These are phyloP conservation scores for Motacilla tschutschensis DNA, from an alignment of 2,113 vertebrate genomes.

Conservation along the genomic window DNA sequence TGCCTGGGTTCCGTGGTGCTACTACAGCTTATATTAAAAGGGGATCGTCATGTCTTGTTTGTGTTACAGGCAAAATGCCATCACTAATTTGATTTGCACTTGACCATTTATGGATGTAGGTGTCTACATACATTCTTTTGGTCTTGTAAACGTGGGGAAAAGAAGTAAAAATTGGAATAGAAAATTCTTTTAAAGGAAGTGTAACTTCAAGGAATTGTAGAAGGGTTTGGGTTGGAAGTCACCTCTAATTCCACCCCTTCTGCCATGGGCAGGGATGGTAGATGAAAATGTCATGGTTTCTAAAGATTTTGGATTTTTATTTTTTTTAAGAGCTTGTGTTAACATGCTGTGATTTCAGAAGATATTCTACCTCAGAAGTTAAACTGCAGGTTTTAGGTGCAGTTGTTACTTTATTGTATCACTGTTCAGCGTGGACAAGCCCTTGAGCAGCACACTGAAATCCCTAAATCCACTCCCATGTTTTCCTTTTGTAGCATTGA, in stretches of 20 bases:
- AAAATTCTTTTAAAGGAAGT: not conserved
- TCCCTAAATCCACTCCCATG: not conserved
- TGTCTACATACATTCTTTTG: not conserved
- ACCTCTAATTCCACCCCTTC: not conserved
- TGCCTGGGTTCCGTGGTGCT: not conserved
- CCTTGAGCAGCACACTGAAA: not conserved
- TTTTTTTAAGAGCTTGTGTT: not conserved
- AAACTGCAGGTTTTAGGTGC: not conserved
- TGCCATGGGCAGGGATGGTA: not conserved
- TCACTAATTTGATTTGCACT: not conserved
- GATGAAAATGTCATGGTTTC: not conserved
- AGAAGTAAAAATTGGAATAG: not conserved
- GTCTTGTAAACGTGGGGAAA: rapidly evolving
- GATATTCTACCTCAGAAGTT: not conserved
- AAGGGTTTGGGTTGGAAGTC: not conserved
- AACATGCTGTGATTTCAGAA: not conserved
- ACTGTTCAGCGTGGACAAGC: not conserved
- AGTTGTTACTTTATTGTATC: not conserved
- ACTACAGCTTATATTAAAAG: not conserved
- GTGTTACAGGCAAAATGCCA: not conserved
- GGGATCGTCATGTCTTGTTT: rapidly evolving
- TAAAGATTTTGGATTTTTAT: not conserved
- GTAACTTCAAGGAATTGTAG: not conserved
- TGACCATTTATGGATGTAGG: not conserved
- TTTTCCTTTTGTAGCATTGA: not conserved